These are phyloP conservation scores for Lasiurus borealis DNA, from an alignment of 2,113 vertebrate genomes.

Conservation along the genomic window DNA sequence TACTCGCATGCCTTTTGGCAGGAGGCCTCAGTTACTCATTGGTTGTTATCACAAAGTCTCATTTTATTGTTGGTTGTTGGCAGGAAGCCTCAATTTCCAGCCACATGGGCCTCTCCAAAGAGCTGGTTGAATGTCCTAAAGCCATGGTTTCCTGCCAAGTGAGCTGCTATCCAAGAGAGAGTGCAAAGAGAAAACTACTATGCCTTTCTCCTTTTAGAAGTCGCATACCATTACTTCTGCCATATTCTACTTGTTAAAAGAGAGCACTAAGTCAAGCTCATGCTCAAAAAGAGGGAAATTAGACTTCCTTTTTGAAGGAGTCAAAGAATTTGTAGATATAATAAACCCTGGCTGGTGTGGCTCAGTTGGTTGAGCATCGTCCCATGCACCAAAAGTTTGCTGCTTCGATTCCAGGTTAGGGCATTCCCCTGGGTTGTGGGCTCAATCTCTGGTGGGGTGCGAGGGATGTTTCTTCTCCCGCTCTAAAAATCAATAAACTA, in stretches of 20 bases:
- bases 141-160: background rate
- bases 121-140: background rate
- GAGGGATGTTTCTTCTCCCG: too few species aligned
- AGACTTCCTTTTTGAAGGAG: background rate
- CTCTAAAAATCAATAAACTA: background rate
- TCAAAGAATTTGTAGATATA: background rate
- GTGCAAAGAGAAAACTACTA: background rate
- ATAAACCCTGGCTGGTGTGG: background rate
- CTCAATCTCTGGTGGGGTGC: too few species aligned
- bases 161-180: constrained; percentile 29
- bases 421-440: too few species aligned
- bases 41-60: background rate
- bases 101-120: background rate
- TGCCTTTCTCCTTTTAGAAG: background rate
- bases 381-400: too few species aligned
- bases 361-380: too few species aligned
- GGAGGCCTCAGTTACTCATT: background rate
- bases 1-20: background rate
- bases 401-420: too few species aligned
- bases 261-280: background rate
- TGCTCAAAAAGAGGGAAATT: background rate
- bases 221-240: background rate
- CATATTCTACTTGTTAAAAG: background rate
- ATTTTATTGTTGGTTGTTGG: constrained; percentile 27
- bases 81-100: background rate